Percentiles rank a stretch among this genome's conserved stretches.
These are phyloP conservation scores for Lagodon rhomboides DNA, from an alignment of 2,797 vertebrate species.

Conservation along the genomic window DNA sequence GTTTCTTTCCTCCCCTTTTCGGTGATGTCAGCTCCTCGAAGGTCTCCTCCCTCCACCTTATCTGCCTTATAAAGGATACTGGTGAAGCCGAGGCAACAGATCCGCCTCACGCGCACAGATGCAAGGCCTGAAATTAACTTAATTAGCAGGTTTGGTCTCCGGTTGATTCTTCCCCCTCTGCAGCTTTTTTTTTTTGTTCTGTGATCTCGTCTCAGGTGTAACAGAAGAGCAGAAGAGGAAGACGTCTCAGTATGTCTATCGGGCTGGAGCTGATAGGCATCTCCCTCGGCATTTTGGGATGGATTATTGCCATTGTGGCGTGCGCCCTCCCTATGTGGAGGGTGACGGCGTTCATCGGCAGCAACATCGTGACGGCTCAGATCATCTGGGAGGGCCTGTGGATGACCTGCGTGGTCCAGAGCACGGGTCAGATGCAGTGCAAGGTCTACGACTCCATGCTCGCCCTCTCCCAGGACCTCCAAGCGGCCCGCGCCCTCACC, in stretches of 20 bases:
- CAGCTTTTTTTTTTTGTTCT: slow-evolving; percentile 4
- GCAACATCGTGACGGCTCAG: slow-evolving; percentile 94
- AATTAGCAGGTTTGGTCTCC: slow-evolving; percentile 31
- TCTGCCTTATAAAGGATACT: slow-evolving; percentile 82
- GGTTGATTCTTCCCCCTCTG: slow-evolving; percentile 10
- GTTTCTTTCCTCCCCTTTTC: slow-evolving; percentile 67
- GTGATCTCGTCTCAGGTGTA: slow-evolving; percentile 45
- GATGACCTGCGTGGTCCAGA: slow-evolving; percentile 94
- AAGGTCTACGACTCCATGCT: slow-evolving; percentile 93
- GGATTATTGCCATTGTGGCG: slow-evolving; percentile 90
- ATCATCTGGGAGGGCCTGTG: slow-evolving; percentile 93
- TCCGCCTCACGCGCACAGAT: slow-evolving; percentile 62
- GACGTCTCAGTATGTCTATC: slow-evolving; percentile 87
- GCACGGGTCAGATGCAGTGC: slow-evolving; percentile 93
- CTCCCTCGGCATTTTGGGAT: slow-evolving; percentile 90
- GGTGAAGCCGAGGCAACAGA: slow-evolving; percentile 65
- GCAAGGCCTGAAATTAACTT: slow-evolving; percentile 45
- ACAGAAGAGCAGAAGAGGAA: slow-evolving; percentile 40
- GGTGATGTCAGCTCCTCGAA: slow-evolving; percentile 74
- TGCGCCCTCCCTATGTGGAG: slow-evolving; percentile 95
- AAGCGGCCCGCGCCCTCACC: slow-evolving; percentile 91
- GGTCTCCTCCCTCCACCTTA: slow-evolving; percentile 82
- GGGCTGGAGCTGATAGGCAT: slow-evolving; percentile 93
- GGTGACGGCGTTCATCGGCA: slow-evolving; percentile 94
- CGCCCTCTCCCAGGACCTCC: slow-evolving; percentile 90